These are phyloP conservation scores for Saxidomus purpurata DNA, from an alignment of 1,140 invertebrate genomes.

Conservation along the genomic window DNA sequence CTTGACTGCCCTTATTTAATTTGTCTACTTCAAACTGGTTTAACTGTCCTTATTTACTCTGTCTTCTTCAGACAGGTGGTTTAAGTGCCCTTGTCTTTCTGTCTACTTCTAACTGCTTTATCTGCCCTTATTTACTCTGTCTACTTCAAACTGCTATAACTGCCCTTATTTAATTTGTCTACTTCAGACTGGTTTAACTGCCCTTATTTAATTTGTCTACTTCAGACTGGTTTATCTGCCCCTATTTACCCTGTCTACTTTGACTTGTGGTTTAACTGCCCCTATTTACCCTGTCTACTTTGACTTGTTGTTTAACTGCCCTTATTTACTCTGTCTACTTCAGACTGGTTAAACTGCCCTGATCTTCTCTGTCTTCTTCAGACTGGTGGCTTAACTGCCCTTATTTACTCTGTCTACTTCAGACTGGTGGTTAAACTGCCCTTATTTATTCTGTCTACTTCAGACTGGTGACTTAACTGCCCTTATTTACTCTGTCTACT, in stretches of 20 bases:
- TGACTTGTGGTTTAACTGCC: neutral
- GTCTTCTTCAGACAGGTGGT: neutral
- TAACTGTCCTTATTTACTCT: constrained; percentile 68
- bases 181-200: constrained; percentile 79
- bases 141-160: constrained; percentile 73
- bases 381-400: neutral
- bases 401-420: neutral
- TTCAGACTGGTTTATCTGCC: neutral
- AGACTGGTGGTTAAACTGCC: constrained; percentile 80
- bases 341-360: neutral
- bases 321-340: neutral
- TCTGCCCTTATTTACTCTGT: neutral
- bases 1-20: neutral
- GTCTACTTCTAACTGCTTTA: neutral
- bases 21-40: constrained; percentile 69
- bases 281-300: neutral
- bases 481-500: too few relatives aligned
- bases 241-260: neutral
- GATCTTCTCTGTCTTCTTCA: neutral
- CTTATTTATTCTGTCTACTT: constrained; percentile 39
- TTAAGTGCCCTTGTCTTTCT: neutral
- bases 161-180: constrained; percentile 58
- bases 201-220: too few relatives aligned
- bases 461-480: constrained; percentile 81
- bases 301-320: constrained; percentile 79